Conservation (phyloP, 2,888 invertebrate species). For the Drepana falcataria region DNA sequence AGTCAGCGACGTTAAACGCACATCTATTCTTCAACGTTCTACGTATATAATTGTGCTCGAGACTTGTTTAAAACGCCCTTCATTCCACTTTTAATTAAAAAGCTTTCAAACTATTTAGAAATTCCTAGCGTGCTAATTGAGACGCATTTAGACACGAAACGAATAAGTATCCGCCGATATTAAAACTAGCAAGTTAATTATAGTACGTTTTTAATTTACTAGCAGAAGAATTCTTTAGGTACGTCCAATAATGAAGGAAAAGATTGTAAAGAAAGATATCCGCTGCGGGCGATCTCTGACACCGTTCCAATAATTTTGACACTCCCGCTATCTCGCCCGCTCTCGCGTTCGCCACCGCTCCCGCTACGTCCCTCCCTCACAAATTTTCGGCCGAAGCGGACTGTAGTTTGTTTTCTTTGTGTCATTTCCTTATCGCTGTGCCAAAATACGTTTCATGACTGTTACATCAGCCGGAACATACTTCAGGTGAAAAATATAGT, state of each 20-base stretch:
- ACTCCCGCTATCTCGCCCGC: conserved; percentile 43
- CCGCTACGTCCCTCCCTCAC: conserved; percentile 41
- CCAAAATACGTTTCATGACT: conserved; percentile 77
- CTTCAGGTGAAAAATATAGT: conserved; percentile 68
- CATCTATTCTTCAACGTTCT: conserved; percentile 4
- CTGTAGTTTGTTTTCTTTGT: conserved; percentile 77
- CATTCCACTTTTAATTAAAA: conserved; percentile 32
- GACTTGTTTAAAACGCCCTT: conserved; percentile 20
- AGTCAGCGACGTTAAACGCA: not conserved
- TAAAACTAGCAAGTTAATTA: conserved; percentile 25
- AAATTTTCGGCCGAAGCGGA: conserved; percentile 68
- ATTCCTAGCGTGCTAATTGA: conserved; percentile 29
- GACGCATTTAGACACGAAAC: conserved; percentile 21
- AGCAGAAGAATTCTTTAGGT: conserved; percentile 12
- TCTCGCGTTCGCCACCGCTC: conserved; percentile 27
- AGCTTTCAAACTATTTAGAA: conserved; percentile 34
- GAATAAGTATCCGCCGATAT: conserved; percentile 15
- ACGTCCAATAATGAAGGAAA: conserved; percentile 22
- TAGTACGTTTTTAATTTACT: conserved; percentile 14
- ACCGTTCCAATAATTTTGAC: conserved; percentile 72
- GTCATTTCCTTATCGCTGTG: conserved; percentile 78
- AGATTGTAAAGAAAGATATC: conserved; percentile 54
- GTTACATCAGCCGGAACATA: conserved; percentile 72
- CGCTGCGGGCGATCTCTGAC: conserved; percentile 63
- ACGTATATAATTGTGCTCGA: conserved; percentile 20